Conservation (phyloP, 2,797 vertebrate genomes). For the Sebastes cheni region DNA sequence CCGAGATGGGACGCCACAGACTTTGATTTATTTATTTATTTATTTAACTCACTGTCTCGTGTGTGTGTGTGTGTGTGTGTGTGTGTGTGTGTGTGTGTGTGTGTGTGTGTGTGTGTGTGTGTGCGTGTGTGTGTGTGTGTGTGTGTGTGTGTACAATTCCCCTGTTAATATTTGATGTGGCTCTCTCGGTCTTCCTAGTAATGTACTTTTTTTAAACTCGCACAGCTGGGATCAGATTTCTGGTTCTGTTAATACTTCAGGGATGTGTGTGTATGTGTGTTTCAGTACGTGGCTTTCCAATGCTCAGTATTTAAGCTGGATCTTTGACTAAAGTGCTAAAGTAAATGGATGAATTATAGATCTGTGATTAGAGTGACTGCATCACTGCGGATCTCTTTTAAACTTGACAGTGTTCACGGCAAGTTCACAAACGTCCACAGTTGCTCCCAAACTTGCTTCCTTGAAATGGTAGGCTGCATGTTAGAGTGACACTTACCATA, state of each 20-base stretch:
- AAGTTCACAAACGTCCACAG: neutral
- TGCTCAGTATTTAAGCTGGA: neutral
- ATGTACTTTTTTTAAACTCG: conserved; percentile 26
- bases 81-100: conserved; percentile 66
- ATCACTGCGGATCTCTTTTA: conserved; percentile 15
- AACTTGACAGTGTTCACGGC: neutral
- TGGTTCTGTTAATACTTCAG: neutral
- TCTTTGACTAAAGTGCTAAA: conserved; percentile 4
- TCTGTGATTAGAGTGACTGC: conserved; percentile 14
- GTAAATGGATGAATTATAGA: conserved; percentile 32
- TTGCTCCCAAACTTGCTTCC: neutral
- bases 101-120: conserved; percentile 52
- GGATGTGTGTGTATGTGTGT: neutral
- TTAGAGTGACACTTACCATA: neutral
- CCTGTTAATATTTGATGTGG: conserved; percentile 72
- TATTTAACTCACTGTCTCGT: conserved; percentile 18
- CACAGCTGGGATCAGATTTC: conserved; percentile 12
- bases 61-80: conserved; percentile 66
- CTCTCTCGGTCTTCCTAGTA: conserved; percentile 24
- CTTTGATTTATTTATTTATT: conserved; percentile 43
- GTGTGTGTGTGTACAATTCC: conserved; percentile 67
- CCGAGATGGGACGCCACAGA: conserved; percentile 8
- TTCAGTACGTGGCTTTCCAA: neutral
- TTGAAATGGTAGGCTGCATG: neutral
- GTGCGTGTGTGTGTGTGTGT: conserved; percentile 63